Base-by-base conservation (phyloP, 2,113 vertebrate species). In the Nothocercus nigrocapillus region DNA sequence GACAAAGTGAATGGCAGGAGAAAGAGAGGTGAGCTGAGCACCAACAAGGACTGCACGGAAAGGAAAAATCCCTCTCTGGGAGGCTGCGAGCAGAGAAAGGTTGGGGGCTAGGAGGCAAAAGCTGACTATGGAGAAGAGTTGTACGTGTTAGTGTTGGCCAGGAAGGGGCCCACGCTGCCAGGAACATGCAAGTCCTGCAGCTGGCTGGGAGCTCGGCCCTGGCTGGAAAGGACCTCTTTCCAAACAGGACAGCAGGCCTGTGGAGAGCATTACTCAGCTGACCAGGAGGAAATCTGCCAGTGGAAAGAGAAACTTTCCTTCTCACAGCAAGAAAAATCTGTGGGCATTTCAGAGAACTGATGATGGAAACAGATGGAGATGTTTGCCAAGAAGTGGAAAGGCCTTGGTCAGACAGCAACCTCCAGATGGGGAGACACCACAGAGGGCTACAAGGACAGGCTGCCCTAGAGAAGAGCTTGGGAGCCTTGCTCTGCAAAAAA, bases 251-350 rank as follows among this genome's bases (percentile, higher is more conserved):
- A 94, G 79, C 66, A 93, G 47, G 90, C 90, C 83, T 84, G 70
- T 89, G 94, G 94, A 96, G 96, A 95, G 95, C 85, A 94, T 95
- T 96, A 94, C 87, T 97, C 95, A 95, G 93, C 90, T 95, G 89
- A 96, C 90, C 87, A 89, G 84, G 53, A 80, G 94, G 91, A 91
- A 87, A 67, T 47, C 45, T 85, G 96, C 93, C 95, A 92, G 2
- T 89, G 94, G 95, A 94, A 93, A 94, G 87, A 94, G 89, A 97
- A 96, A 96, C 79, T 94, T 96, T 95, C 89, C 79, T 93, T 85
- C 82, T 89, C 89, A 72, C 83, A 89, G 94, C 68, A 87, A 95
- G 94, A 69, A 82, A 93, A 76, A 58, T 54, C 80, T 63, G 49
- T 27, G 86, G 77, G 68, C 44, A 70, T 86, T 95, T 75, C 68